Evolutionary conservation across 2,888 invertebrate genomes (phyloP).

Genomic region (Phaedon cochleariae): DNA sequence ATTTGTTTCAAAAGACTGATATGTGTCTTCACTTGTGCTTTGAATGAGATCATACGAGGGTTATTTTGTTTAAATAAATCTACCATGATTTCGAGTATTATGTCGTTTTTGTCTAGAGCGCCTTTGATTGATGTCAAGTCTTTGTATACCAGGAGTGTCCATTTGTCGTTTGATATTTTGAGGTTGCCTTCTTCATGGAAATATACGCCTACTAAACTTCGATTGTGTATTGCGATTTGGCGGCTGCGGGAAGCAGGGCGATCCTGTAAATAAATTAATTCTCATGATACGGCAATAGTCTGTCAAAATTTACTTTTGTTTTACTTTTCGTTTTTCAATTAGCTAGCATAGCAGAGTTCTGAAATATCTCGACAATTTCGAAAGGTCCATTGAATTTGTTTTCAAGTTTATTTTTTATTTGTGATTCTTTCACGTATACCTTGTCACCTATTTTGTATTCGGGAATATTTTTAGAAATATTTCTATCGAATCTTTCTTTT

Average conservation of each 20-base stretch:
- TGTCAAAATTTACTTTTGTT: neutral
- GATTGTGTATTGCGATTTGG: too few species aligned
- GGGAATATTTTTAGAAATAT: neutral
- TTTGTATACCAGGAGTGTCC: too few species aligned
- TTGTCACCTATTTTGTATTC: constrained; percentile 28
- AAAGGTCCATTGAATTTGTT: constrained; percentile 34
- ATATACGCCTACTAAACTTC: too few species aligned
- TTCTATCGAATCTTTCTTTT: constrained; percentile 25
- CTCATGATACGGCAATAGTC: too few species aligned
- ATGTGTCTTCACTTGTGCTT: too few species aligned
- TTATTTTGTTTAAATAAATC: too few species aligned
- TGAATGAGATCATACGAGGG: too few species aligned
- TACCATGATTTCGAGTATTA: neutral
- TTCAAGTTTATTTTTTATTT: constrained; percentile 21
- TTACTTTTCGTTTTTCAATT: neutral
- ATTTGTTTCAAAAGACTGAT: too few species aligned
- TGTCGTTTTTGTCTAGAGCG: neutral
- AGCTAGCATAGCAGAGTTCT: neutral
- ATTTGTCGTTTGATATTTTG: too few species aligned
- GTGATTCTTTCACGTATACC: constrained; percentile 18
- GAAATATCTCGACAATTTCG: neutral
- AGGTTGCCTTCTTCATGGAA: too few species aligned
- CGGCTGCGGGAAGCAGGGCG: too few species aligned
- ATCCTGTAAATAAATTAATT: too few species aligned
- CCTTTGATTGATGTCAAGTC: neutral